These are phyloP conservation scores for Eumeta japonica DNA, from an alignment of 1,140 invertebrate species.

Conservation along the genomic window DNA sequence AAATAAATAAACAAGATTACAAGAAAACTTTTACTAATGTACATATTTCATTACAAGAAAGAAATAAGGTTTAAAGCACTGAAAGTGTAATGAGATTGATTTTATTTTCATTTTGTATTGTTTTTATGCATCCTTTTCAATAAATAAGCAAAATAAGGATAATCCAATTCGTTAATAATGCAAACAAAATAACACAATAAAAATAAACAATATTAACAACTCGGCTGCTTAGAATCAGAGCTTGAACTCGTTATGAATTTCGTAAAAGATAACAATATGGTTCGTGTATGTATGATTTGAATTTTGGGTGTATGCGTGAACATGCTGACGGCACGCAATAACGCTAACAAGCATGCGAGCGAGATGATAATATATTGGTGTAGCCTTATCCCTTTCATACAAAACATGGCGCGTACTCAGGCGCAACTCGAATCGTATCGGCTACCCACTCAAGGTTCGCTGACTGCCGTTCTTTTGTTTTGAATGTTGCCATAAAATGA, in stretches of 20 bases:
- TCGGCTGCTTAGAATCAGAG: no score
- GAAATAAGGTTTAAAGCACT: no score
- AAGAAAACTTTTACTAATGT: no score
- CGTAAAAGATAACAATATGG: conserved; percentile 55
- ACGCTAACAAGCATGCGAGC: conserved; percentile 52
- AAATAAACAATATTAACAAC: no score
- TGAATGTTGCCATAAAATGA: conserved; percentile 44
- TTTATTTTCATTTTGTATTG: no score
- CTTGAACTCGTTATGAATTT: conserved; percentile 58
- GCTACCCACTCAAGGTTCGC: conserved; percentile 61
- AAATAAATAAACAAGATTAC: no score
- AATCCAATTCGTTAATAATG: no score
- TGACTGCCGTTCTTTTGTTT: conserved; percentile 61
- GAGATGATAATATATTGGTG: conserved; percentile 26
- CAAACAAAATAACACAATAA: no score
- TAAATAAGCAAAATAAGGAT: no score
- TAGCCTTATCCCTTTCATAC: conserved; percentile 31
- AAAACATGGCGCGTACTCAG: conserved; percentile 55
- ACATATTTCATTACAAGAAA: no score
- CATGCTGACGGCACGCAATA: conserved; percentile 57
- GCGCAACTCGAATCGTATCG: conserved; percentile 58
- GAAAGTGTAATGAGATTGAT: no score
- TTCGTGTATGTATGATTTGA: conserved; percentile 51
- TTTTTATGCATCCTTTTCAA: no score
- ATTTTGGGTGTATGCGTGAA: conserved; percentile 52